These are phyloP conservation scores for Philonicus albiceps DNA, from an alignment of 2,888 invertebrate species.

Conservation along the genomic window DNA sequence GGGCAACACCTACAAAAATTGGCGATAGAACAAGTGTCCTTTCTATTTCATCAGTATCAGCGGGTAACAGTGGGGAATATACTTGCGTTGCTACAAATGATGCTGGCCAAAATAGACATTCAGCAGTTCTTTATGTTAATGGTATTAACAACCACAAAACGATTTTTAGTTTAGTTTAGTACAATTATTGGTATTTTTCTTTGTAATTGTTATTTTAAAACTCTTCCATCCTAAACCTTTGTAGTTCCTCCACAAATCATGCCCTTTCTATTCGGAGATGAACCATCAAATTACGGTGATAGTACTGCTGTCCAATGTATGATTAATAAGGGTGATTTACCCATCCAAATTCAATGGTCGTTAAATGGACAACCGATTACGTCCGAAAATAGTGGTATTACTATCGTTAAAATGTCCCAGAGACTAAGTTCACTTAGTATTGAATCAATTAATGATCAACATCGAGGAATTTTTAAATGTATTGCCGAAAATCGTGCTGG, in stretches of 20 bases:
- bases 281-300: conserved; percentile 79
- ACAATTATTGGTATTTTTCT: neutral
- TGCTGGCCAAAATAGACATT: conserved; percentile 68
- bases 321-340: conserved; percentile 81
- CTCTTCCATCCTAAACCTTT: conserved; percentile 28
- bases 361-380: conserved; percentile 72
- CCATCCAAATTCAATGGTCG: conserved; percentile 78
- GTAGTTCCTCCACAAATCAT: conserved; percentile 79
- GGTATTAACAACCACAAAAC: conserved; percentile 64
- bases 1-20: conserved; percentile 67
- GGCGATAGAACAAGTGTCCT: conserved; percentile 64
- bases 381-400: conserved; percentile 67
- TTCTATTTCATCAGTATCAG: conserved; percentile 70
- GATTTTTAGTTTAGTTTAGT: neutral
- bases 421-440: conserved; percentile 76
- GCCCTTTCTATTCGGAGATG: conserved; percentile 80
- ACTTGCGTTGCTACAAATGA: conserved; percentile 69
- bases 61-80: conserved; percentile 72
- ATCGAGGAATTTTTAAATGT: conserved; percentile 80
- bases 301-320: conserved; percentile 78
- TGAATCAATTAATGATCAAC: conserved; percentile 75
- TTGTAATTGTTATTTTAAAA: neutral
- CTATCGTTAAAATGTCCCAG: conserved; percentile 69
- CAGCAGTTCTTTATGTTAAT: conserved; percentile 69
- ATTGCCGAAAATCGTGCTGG: conserved; percentile 75